Evolutionary conservation across 2,113 vertebrate species (phyloP), one percentile per base, ranked within the genome.

Genomic region (Puffinus mauretanicus): DNA sequence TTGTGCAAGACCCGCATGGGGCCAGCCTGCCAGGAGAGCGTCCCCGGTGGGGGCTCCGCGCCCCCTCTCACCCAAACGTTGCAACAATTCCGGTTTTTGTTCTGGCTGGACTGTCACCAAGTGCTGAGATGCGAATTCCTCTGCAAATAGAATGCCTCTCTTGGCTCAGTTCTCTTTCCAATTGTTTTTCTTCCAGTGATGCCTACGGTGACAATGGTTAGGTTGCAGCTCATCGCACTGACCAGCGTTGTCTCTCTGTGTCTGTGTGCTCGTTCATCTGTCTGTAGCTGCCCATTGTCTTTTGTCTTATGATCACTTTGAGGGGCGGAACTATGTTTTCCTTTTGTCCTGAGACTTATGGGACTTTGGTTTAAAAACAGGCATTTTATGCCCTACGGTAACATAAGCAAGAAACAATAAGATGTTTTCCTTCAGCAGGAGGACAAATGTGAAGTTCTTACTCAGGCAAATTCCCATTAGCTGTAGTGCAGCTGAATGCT

Each of bases 101-200:
- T 95, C 92, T 90, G 60, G 10, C 55, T 92, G 86, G 83, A 78
- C 52, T 61, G 52, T 30, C 88, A 86, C 86, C 92, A 89, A 94
- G 11, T 92, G 91, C 94, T 96, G 92, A 95, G 83, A 96, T 52
- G 51, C 1, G 6, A 86, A 96, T 88, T 96, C 92, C 49, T 95
- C 69, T 82, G 64, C 80, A 71, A 94, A 92, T 64, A 46, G 88
- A 95, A 72, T 82, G 83, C 84, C 83, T 69, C 20, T 92, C 57
- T 84, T 88, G 72, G 65, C 52, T 70, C 7, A 0, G 27, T 88
- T 91, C 30, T 91, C 65, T 71, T 89, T 44, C 73, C 69, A 82
- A 29, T 79, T 93, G 69, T 93, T 91, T 88, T 94, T 57, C 40
- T 90, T 88, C 69, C 64, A 84, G 62, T 21, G 34, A 54, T 65